A percentile compares a stretch with the other conserved stretches of the same genome.
Conservation (phyloP, 2,888 invertebrate species). For the Strigamia maritima region DNA sequence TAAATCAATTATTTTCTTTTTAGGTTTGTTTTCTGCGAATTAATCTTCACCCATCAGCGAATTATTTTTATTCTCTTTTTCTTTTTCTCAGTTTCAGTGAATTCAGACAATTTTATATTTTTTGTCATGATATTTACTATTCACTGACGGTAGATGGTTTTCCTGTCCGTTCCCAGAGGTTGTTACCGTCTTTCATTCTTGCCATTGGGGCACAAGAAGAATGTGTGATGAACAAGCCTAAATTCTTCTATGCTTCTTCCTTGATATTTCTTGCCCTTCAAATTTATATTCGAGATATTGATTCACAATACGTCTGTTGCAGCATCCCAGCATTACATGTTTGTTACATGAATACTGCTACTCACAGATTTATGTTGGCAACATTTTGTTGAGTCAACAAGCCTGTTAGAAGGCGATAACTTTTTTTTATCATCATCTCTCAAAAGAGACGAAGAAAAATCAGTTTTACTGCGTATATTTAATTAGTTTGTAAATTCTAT, state of each 20-base stretch:
- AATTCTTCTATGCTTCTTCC: background rate
- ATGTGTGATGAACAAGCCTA: background rate
- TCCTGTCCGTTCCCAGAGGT: background rate
- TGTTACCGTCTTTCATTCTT: constrained; percentile 9
- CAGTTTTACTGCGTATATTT: background rate
- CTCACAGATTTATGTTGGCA: background rate
- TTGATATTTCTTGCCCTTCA: background rate
- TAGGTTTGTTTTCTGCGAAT: background rate
- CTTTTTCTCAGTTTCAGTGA: background rate
- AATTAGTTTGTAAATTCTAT: background rate
- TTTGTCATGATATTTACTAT: background rate
- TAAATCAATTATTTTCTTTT: no score
- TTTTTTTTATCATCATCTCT: background rate
- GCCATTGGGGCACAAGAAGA: background rate
- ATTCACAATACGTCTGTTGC: constrained; percentile 5
- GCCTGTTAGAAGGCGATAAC: background rate
- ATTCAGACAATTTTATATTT: background rate
- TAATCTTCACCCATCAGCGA: background rate
- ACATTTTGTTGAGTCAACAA: constrained; percentile 15
- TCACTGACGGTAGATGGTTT: background rate
- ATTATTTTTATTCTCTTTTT: background rate
- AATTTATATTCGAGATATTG: background rate
- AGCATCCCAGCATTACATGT: background rate
- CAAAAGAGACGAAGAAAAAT: background rate
- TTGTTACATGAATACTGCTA: constrained; percentile 1